These are phyloP conservation scores for Pangasius mekongensis DNA, from an alignment of 2,797 vertebrate species.

Conservation along the genomic window DNA sequence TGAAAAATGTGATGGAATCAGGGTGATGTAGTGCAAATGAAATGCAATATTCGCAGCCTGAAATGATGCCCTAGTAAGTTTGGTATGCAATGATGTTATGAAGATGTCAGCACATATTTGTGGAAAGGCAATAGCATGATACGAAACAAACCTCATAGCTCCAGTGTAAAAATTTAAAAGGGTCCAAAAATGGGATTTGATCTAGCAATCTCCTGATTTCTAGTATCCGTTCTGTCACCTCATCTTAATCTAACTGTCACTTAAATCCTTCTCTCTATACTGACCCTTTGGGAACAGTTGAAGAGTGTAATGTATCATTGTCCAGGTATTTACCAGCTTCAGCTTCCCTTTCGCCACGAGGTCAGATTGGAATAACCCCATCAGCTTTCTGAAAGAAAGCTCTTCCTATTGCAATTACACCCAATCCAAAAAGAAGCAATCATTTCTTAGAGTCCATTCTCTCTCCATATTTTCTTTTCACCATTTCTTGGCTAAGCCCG, in stretches of 20 bases:
- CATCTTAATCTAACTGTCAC: neutral
- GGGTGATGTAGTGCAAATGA: neutral
- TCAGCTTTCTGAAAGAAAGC: constrained; percentile 1
- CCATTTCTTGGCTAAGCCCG: neutral
- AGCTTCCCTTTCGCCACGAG: constrained; percentile 11
- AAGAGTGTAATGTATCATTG: neutral
- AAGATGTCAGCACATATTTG: neutral
- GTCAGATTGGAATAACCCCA: constrained; percentile 51
- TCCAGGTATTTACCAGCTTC: constrained; percentile 18
- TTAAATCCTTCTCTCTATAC: constrained; percentile 5
- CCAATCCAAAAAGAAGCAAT: neutral
- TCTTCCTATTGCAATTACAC: constrained; percentile 21
- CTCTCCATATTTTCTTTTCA: neutral
- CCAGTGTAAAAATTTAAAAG: neutral
- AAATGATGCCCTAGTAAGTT: neutral
- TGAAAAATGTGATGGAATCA: neutral
- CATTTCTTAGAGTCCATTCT: neutral
- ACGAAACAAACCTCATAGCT: neutral
- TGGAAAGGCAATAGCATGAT: neutral
- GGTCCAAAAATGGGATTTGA: neutral
- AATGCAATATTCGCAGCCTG: neutral
- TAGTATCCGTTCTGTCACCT: neutral
- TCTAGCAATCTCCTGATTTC: neutral
- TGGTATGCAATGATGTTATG: neutral
- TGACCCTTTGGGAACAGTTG: neutral